phyloP scores from a whole-genome alignment of 2,888 invertebrate genomes.

The Heteromurus nitidus region DNA sequence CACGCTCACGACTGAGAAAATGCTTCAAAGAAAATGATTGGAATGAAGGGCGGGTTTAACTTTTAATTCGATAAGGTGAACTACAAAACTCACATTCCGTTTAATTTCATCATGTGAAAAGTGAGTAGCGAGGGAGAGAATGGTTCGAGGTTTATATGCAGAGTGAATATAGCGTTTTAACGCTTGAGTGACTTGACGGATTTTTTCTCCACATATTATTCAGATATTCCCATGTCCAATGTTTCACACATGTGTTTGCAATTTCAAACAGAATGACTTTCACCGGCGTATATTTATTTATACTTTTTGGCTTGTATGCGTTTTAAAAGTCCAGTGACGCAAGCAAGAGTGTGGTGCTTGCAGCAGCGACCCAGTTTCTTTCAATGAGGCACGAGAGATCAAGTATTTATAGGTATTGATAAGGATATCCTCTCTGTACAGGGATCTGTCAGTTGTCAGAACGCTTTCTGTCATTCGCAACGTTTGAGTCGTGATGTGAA shows the following conservation, averaged over 20 bases:
- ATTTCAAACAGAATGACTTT: not conserved
- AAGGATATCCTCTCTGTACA: not conserved
- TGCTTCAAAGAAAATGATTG: too few relatives aligned
- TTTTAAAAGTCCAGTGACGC: not conserved
- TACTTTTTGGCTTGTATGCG: not conserved
- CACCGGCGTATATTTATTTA: not conserved
- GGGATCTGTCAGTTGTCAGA: not conserved
- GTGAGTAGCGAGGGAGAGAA: too few relatives aligned
- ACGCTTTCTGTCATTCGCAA: too few relatives aligned
- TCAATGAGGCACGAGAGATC: slow-evolving; percentile 16
- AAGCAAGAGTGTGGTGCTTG: slow-evolving; percentile 1
- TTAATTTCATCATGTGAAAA: not conserved
- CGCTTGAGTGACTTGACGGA: not conserved
- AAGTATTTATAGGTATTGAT: slow-evolving; percentile 16
- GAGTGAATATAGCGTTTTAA: not conserved
- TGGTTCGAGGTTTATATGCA: not conserved
- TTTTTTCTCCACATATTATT: not conserved
- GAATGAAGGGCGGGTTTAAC: not conserved
- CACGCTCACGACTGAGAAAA: not conserved
- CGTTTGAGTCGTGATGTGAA: slow-evolving; percentile 12
- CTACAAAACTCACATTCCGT: not conserved
- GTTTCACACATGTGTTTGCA: slow-evolving; percentile 25
- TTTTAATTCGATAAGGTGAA: not conserved
- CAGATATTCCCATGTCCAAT: not conserved
- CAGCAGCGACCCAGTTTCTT: slow-evolving; percentile 21